Conservation (phyloP, 2,797 vertebrate species). For the Macropus fuliginosus region DNA sequence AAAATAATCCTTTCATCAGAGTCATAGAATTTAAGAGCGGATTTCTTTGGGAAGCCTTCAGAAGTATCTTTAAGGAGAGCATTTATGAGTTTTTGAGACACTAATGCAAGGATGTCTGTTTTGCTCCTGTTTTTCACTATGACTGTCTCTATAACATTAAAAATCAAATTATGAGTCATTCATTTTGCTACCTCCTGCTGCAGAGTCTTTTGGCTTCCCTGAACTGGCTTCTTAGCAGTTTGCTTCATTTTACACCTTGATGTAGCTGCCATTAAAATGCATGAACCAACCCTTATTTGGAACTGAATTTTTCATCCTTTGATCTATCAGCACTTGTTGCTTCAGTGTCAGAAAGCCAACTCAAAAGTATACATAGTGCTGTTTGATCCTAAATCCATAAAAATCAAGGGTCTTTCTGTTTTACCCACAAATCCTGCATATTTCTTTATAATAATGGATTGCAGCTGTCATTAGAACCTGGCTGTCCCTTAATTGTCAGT, state of each 20-base stretch:
- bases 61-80: slow-evolving; percentile 14
- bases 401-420: slow-evolving; percentile 47
- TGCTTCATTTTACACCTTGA: neutral
- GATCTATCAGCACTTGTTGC: slow-evolving; percentile 31
- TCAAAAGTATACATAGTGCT: slow-evolving; percentile 38
- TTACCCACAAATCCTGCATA: slow-evolving; percentile 39
- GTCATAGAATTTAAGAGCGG: slow-evolving; percentile 3
- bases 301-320: slow-evolving; percentile 45
- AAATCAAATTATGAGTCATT: neutral
- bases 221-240: slow-evolving; percentile 6
- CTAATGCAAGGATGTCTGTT: neutral
- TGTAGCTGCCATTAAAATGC: neutral
- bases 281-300: slow-evolving; percentile 5
- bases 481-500: slow-evolving; percentile 21
- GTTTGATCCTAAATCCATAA: slow-evolving; percentile 58
- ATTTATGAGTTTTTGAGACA: slow-evolving; percentile 18
- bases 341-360: slow-evolving; percentile 56
- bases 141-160: neutral
- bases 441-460: slow-evolving; percentile 14
- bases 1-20: slow-evolving; percentile 17
- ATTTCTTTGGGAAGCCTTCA: slow-evolving; percentile 21
- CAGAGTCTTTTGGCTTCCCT: neutral
- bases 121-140: neutral
- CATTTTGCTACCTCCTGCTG: neutral
- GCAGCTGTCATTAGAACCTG: neutral